Conservation (phyloP, 92 coral and sea anemone genomes). For the Parazoanthus atlanticus region DNA sequence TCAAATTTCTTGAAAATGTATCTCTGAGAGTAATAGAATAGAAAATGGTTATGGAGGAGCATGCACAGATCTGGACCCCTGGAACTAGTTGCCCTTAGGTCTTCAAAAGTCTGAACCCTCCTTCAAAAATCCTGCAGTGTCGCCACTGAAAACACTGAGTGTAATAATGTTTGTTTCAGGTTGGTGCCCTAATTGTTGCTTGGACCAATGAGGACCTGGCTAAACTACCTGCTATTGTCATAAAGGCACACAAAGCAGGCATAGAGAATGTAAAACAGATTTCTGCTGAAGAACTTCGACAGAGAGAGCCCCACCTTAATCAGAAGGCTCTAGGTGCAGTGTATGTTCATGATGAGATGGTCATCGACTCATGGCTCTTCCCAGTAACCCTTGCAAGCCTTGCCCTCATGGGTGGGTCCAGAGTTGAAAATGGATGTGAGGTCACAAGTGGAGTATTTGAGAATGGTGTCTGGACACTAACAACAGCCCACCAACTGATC, state of each 20-base stretch:
- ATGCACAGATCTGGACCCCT: too few species aligned
- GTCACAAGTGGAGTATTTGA: constrained; percentile 50
- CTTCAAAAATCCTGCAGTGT: too few species aligned
- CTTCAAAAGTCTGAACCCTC: too few species aligned
- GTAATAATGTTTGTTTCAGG: background rate
- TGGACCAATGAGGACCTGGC: constrained; percentile 68
- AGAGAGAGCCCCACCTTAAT: constrained; percentile 64
- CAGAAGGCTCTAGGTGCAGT: constrained; percentile 76
- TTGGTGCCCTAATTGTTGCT: constrained; percentile 76
- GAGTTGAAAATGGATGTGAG: constrained; percentile 54
- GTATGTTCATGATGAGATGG: constrained; percentile 65
- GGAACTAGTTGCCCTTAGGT: too few species aligned
- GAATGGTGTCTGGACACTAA: constrained; percentile 62
- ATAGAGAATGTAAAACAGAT: constrained; percentile 58
- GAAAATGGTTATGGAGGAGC: too few species aligned
- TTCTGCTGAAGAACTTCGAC: constrained; percentile 51
- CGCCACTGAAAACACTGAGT: too few species aligned
- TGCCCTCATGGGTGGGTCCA: constrained; percentile 57
- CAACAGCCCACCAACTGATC: constrained; percentile 55
- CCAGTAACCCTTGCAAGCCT: constrained; percentile 67
- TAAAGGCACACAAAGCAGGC: constrained; percentile 55
- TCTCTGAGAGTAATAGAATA: too few species aligned
- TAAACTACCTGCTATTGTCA: constrained; percentile 62
- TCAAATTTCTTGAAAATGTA: too few species aligned
- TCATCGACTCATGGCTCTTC: constrained; percentile 80